Evolutionary conservation across 2,113 vertebrate species (phyloP).

Genomic region (Syngnathus scovelli): DNA sequence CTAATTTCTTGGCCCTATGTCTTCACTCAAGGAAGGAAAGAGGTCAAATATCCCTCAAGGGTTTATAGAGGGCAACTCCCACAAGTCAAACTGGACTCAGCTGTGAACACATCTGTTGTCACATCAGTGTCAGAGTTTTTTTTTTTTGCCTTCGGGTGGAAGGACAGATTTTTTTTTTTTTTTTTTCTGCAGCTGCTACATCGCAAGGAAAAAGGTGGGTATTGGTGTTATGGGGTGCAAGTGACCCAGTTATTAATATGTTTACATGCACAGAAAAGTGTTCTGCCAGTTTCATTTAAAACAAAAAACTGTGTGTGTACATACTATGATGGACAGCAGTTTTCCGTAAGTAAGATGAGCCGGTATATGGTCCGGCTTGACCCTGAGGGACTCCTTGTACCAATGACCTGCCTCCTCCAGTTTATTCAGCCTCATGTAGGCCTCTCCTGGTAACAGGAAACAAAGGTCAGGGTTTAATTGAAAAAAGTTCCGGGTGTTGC

Average conservation of each 20-base stretch:
- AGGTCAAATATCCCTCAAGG: slow-evolving; percentile 29
- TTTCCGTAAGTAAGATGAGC: slow-evolving; percentile 97
- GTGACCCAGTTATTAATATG: slow-evolving; percentile 16
- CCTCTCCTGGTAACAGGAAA: slow-evolving; percentile 77
- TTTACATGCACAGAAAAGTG: neutral
- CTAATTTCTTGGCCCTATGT: slow-evolving; percentile 1
- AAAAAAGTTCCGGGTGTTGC: neutral
- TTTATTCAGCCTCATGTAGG: slow-evolving; percentile 87
- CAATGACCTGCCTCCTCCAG: slow-evolving; percentile 86
- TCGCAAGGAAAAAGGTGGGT: neutral
- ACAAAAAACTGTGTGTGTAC: slow-evolving; percentile 25
- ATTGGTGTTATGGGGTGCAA: neutral
- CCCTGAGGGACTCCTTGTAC: slow-evolving; percentile 87
- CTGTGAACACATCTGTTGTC: slow-evolving; percentile 55
- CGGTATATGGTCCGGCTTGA: slow-evolving; percentile 94
- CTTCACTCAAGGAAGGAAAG: slow-evolving; percentile 22
- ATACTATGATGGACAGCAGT: slow-evolving; percentile 84
- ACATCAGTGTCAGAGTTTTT: slow-evolving; percentile 13
- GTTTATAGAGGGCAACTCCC: slow-evolving; percentile 18
- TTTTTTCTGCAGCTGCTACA: neutral
- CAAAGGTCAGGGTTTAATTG: slow-evolving; percentile 3
- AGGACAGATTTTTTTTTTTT: slow-evolving; percentile 15
- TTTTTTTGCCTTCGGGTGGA: slow-evolving; percentile 10
- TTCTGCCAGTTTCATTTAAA: slow-evolving; percentile 9
- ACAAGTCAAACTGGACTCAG: slow-evolving; percentile 46